Conservation (phyloP, 2,797 vertebrate genomes). For the Neosilurus hyrtlii region DNA sequence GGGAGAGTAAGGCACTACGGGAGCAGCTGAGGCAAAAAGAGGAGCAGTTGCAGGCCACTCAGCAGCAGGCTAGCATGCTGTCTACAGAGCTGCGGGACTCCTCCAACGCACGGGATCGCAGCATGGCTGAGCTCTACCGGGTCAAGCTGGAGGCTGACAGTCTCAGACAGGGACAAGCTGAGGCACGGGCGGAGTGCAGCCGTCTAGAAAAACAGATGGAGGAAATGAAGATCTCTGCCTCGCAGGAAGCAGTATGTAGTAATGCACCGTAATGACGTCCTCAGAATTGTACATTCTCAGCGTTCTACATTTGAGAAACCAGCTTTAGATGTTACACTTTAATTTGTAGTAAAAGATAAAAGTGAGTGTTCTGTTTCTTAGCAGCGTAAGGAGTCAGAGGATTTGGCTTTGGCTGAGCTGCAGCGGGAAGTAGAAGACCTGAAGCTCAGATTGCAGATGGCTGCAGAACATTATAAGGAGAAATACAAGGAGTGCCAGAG, state of each 20-base stretch:
- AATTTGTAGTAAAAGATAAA: neutral
- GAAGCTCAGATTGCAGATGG: conserved; percentile 96
- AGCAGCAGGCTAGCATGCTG: conserved; percentile 86
- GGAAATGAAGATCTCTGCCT: conserved; percentile 70
- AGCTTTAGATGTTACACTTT: neutral
- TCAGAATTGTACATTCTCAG: neutral
- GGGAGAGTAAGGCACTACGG: conserved; percentile 67
- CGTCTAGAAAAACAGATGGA: conserved; percentile 69
- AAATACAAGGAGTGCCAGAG: conserved; percentile 98
- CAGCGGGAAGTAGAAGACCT: conserved; percentile 97
- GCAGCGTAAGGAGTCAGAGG: conserved; percentile 63
- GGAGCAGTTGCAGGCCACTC: conserved; percentile 89
- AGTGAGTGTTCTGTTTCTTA: conserved; percentile 49
- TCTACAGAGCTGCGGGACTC: conserved; percentile 89
- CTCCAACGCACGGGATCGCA: conserved; percentile 88
- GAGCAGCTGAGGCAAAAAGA: conserved; percentile 93
- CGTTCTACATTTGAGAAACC: neutral
- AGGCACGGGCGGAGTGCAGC: conserved; percentile 77
- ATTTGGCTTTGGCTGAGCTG: conserved; percentile 79
- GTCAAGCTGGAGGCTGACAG: conserved; percentile 85
- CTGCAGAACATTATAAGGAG: conserved; percentile 97
- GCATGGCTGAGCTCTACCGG: conserved; percentile 91
- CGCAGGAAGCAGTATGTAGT: conserved; percentile 67
- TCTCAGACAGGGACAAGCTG: conserved; percentile 81
- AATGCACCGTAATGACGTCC: neutral